Evolutionary conservation across 2,113 vertebrate species (phyloP).

Genomic region (Chlorodrepanis virens): DNA sequence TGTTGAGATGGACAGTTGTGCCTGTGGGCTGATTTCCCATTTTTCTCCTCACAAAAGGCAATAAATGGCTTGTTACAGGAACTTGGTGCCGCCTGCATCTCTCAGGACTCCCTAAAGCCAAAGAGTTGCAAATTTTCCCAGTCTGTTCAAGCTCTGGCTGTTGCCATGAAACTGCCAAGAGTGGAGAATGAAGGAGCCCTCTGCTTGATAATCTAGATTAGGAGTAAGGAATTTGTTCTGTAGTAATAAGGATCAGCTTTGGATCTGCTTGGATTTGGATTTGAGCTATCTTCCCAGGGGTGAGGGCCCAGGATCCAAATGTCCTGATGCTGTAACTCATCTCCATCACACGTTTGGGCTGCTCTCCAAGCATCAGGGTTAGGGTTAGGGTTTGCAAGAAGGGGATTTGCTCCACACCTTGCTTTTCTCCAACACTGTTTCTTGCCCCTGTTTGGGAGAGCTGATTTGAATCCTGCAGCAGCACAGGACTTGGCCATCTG

Average conservation of each 20-base stretch:
- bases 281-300: neutral
- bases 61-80: neutral
- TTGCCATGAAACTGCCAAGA: neutral
- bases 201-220: neutral
- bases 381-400: neutral
- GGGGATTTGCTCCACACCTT: neutral
- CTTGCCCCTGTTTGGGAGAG: neutral
- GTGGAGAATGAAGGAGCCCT: neutral
- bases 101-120: neutral
- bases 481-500: neutral
- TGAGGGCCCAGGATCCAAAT: fast-evolving
- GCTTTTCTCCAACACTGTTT: neutral
- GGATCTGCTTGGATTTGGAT: neutral
- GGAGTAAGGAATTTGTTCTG: neutral
- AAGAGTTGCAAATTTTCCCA: neutral
- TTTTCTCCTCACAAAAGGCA: neutral
- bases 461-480: neutral
- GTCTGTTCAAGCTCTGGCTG: neutral
- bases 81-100: neutral
- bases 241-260: neutral
- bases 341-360: neutral
- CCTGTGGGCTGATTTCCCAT: neutral
- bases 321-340: neutral
- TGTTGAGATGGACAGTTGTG: neutral
- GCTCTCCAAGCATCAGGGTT: neutral